These are phyloP conservation scores for Cyanistes caeruleus DNA, from an alignment of 2,113 vertebrate species.

Conservation along the genomic window DNA sequence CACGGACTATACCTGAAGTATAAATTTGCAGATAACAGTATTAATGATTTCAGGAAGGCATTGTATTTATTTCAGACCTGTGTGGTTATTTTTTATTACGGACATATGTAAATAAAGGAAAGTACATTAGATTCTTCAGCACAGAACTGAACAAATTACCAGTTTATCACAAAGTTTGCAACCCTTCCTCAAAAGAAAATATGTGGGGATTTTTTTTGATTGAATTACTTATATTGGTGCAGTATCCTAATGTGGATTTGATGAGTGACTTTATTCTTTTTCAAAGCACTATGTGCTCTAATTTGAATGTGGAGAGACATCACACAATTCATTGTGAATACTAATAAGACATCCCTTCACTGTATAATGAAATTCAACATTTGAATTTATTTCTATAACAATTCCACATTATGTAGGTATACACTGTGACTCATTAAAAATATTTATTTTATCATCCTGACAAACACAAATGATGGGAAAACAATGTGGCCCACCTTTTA, in stretches of 20 bases:
- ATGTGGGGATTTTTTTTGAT: neutral
- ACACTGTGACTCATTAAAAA: constrained; percentile 36
- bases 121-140: neutral
- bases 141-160: neutral
- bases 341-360: neutral
- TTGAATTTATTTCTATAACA: neutral
- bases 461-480: constrained; percentile 35
- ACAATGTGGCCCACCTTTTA: neutral
- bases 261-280: neutral
- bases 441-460: constrained; percentile 36
- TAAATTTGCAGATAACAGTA: neutral
- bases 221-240: constrained; percentile 6
- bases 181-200: neutral
- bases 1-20: neutral
- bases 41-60: neutral
- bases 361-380: neutral
- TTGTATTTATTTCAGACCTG: neutral
- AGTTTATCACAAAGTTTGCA: constrained; percentile 4
- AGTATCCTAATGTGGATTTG: neutral
- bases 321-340: neutral
- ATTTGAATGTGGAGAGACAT: constrained; percentile 18
- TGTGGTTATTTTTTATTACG: neutral
- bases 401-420: neutral
- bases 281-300: neutral
- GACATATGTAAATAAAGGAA: neutral